Base-by-base conservation (phyloP, 1,140 invertebrate genomes). In the Gryon sp. region DNA sequence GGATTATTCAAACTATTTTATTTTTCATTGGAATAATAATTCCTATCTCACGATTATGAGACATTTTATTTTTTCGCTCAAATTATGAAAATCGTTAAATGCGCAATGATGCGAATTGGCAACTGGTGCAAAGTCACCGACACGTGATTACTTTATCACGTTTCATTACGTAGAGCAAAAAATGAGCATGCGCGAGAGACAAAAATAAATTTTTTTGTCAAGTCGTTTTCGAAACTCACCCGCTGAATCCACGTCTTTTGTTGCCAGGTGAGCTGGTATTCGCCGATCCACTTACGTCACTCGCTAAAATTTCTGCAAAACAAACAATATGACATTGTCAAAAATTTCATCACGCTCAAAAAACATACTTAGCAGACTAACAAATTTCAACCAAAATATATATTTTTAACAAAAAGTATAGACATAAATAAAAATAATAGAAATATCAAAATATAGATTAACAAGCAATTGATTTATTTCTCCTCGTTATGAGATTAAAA, bases 241-340 rank as follows among this genome's bases (percentile, higher is more conserved):
- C 92, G 79, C 93, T 93, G 82, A 95, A 95, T 24, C 92, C 94
- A 45, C 94, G 90, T 70, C 94, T 91, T 83, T 95, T 95, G 86
- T 95, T 95, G 36, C 94, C 93, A 14, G 93, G 94, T 65, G 93
- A 94, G 65, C 91, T 91, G 45, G 90, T 91, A 62, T 90, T 91
- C 45, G 87, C 87, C 12, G 89, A 85, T 40, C 86, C 89, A 45
- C 86, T 88, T 41, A 90, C 90, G 80, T 92, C 91, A 83, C 89
- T 90, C 26, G 87, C 86, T 30, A 88, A 82, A 74, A 89, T 86
- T 80, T 91, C 90, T 90, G 88, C n/a, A 72, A 78, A 90, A 87
- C 80, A 86, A 62, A 86, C 20, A 73, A 68, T 48, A 59, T 18
- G 7, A 55, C 14, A 55, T 28, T 36, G 48, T 53, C 18, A 53